Evolutionary conservation across 2,888 invertebrate genomes (phyloP).

Genomic region (Agonum fuliginosum): DNA sequence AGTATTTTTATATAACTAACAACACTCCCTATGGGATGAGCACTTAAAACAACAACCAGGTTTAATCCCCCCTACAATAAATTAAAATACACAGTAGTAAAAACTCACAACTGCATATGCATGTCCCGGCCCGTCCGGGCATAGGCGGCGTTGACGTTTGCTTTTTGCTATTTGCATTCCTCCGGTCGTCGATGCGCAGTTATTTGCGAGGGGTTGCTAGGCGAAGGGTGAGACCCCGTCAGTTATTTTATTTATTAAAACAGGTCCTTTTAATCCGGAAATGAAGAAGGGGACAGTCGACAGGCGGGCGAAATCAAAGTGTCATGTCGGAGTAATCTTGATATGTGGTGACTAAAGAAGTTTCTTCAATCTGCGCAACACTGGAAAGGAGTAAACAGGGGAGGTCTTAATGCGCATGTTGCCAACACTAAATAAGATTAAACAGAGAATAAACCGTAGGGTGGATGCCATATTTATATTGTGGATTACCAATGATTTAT

Average conservation of each 20-base stretch:
- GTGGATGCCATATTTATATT: no score
- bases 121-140: neutral
- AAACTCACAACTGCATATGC: neutral
- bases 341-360: slow-evolving; percentile 49
- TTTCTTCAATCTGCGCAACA: neutral
- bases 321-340: slow-evolving; percentile 56
- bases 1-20: no score
- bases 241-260: slow-evolving; percentile 60
- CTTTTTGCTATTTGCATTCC: slow-evolving; percentile 48
- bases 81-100: neutral
- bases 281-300: slow-evolving; percentile 20
- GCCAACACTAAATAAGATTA: neutral
- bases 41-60: neutral
- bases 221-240: slow-evolving; percentile 37
- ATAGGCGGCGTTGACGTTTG: slow-evolving; percentile 8
- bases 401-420: neutral
- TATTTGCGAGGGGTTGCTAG: slow-evolving; percentile 29
- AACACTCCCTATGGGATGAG: neutral
- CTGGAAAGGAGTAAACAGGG: neutral
- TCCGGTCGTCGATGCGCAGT: slow-evolving; percentile 43
- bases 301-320: slow-evolving; percentile 53
- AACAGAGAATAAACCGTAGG: no score
- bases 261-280: slow-evolving; percentile 60
- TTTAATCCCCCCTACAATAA: neutral
- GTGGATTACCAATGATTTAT: no score